These are phyloP conservation scores for Centropus unirufus DNA, from an alignment of 2,113 vertebrate species.

Conservation along the genomic window DNA sequence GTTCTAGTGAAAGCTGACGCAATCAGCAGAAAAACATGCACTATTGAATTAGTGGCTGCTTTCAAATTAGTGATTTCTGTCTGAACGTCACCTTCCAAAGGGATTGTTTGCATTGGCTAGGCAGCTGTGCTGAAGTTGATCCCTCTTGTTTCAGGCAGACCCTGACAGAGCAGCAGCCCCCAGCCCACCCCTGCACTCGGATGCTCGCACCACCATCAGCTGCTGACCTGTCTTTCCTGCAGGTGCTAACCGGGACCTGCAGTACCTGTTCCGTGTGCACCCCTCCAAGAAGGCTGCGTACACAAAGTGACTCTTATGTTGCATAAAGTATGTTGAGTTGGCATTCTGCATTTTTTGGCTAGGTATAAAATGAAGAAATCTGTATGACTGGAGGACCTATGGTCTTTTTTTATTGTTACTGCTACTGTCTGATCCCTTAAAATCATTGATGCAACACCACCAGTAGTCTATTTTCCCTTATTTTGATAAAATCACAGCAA, in stretches of 20 bases:
- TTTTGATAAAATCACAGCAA: neutral
- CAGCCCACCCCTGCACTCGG: rapidly evolving
- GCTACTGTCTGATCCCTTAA: neutral
- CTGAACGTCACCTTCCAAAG: neutral
- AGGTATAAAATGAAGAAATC: neutral
- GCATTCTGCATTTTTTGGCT: neutral
- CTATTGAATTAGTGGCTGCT: neutral
- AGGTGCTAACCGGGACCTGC: neutral
- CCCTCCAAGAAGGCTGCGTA: neutral
- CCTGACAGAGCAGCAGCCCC: neutral
- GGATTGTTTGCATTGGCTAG: neutral
- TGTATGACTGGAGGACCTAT: neutral
- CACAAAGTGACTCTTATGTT: neutral
- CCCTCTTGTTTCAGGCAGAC: neutral
- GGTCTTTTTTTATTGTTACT: neutral
- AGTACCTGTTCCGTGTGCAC: rapidly evolving
- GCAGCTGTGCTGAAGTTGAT: neutral
- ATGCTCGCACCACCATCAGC: rapidly evolving
- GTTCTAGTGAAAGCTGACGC: neutral
- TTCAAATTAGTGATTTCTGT: neutral
- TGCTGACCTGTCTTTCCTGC: neutral
- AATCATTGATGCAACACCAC: neutral
- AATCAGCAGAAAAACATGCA: neutral
- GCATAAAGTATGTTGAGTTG: neutral
- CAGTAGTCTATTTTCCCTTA: neutral